These are phyloP conservation scores for Phainopepla nitens DNA, from an alignment of 2,113 vertebrate genomes.

Conservation along the genomic window DNA sequence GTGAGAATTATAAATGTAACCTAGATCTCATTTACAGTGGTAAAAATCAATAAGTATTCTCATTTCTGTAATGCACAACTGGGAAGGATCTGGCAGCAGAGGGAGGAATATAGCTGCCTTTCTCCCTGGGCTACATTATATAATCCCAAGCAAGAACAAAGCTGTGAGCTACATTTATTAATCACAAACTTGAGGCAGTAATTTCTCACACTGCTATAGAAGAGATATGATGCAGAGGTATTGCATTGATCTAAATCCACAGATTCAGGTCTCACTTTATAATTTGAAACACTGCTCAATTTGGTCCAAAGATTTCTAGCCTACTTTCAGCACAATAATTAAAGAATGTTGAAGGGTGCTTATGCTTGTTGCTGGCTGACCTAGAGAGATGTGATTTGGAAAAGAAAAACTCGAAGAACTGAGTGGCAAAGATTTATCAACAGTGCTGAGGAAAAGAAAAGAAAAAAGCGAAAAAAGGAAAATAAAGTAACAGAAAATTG, in stretches of 20 bases:
- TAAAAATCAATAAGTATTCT: background rate
- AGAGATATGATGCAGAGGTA: background rate
- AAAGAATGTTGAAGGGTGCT: background rate
- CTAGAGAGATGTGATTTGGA: background rate
- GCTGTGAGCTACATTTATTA: background rate
- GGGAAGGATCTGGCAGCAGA: background rate
- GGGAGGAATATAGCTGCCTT: background rate
- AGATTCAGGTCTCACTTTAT: background rate
- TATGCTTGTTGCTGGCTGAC: background rate
- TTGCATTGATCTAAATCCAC: background rate
- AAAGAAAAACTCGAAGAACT: background rate
- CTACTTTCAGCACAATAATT: background rate
- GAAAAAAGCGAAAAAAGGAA: background rate
- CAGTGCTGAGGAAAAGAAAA: fast-evolving
- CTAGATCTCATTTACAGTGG: background rate
- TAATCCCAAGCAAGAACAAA: background rate
- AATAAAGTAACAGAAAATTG: background rate
- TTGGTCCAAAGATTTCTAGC: background rate
- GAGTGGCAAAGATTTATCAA: background rate
- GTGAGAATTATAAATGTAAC: background rate
- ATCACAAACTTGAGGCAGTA: background rate
- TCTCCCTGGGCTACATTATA: background rate
- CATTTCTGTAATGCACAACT: background rate
- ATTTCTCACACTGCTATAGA: background rate
- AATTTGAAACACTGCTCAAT: background rate